A percentile compares a stretch with the other conserved stretches of the same genome.
phyloP scores from a whole-genome alignment of 2,888 invertebrate genomes.

The Pseudococcus jackbeardsleyi region DNA sequence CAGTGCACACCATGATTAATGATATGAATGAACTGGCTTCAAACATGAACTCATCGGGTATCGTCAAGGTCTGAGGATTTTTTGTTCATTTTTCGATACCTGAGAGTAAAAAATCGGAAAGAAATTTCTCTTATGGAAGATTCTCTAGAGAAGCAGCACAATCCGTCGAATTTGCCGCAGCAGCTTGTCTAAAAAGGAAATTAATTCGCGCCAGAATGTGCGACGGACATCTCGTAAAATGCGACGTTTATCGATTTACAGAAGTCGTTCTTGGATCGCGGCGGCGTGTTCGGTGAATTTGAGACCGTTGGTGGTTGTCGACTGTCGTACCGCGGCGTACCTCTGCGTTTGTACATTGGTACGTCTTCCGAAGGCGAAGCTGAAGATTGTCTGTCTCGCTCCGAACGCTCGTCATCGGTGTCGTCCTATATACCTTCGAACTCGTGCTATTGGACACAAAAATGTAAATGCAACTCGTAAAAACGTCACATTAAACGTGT shows the following conservation, averaged over 20 bases:
- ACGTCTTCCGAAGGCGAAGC: neutral
- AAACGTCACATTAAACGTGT: constrained; percentile 42
- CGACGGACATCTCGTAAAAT: constrained; percentile 18
- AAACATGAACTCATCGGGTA: no score
- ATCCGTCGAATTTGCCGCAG: no score
- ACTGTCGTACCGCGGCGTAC: neutral
- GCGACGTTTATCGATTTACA: constrained; percentile 28
- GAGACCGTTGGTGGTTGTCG: neutral
- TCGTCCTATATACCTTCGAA: neutral
- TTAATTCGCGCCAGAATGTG: constrained; percentile 3
- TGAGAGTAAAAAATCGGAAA: no score
- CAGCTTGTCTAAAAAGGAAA: neutral
- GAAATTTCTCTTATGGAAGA: no score
- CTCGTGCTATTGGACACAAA: neutral
- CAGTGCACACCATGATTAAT: no score
- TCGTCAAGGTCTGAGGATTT: no score
- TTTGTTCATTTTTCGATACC: no score
- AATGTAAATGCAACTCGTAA: constrained; percentile 40
- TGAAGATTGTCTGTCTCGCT: neutral
- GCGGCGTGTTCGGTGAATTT: neutral
- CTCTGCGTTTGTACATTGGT: neutral
- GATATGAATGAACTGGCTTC: no score
- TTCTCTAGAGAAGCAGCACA: no score
- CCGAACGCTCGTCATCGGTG: neutral
- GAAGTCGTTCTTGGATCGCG: constrained; percentile 3